Base-by-base conservation (phyloP, 2,113 vertebrate genomes). In the Pachyramphus minor region DNA sequence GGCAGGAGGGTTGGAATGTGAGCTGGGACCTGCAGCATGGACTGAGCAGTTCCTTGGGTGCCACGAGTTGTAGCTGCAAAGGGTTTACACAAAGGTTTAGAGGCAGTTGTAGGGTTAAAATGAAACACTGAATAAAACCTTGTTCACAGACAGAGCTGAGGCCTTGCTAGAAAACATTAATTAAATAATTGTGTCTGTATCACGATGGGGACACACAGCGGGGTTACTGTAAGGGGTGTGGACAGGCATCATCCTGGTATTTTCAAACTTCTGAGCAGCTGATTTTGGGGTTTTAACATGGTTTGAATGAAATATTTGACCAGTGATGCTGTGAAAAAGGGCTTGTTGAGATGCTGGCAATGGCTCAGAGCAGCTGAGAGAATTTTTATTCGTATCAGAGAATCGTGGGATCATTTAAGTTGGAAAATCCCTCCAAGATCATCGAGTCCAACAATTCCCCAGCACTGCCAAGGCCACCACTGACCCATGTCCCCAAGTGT, bases 111-210 rank as follows among this genome's bases (percentile, higher is more conserved):
- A 5, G 17, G 14, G 8, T 42, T 50, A n/a, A 79, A 86, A 49
- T 24, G 19, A 71, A 66, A 25, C 14, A 31, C 18, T 27, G 52
- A 53, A 58, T 49, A 66, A 85, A 81, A 75, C 50, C 17, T 5
- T 45, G 4, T 18, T 63, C 30, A 42, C 22, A 42, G 39, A 22
- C 14, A 55, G 30, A 50, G 37, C 44, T 73, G 68, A 59, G 25
- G 9, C 80, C 72, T 39, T 47, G 27, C 31, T 15, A 50, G 45
- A 37, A 49, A 53, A 62, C 35, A 23, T 5, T 25, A 23, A 59
- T 41, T 31, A 4, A 14, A 4, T 24, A 14, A 45, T 15, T 22
- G 30, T 2, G 2, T 63, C 0, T 1, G 8, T 80, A 1, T 67
- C n/a, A 5, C 20, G 62, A 74, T n/a, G 41, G 39, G 3, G 17